Base-by-base conservation (phyloP, 2,113 vertebrate genomes). In the Calidris pygmaea region DNA sequence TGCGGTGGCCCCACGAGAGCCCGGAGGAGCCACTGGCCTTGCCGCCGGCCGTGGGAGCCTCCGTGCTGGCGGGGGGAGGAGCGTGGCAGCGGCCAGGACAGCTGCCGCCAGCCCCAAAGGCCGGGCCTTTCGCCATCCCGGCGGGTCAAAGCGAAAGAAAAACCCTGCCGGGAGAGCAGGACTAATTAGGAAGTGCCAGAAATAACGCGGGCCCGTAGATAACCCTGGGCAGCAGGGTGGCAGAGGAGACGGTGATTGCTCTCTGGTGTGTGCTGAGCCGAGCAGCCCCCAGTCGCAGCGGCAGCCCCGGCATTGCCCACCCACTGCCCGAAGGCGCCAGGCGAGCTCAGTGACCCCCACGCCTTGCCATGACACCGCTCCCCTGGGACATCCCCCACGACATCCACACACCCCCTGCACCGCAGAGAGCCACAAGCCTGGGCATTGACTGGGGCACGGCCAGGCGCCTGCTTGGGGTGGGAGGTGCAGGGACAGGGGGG, bases 331-430 rank as follows among this genome's bases (percentile, higher is more conserved):
- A 9, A 48, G 60, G 17, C 2, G 4, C 29, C 2, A 7, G n/a
- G 26, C 1, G 7, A 68, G 63, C 48, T 60, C 6, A 1, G 50
- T 22, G 59, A n/a, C 27, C 22, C 41, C 48, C 6, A 2, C 2
- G 0, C 30, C 23, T 32, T 0, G 1, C 29, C 59, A 55, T 14
- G 1, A 39, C 6, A 1, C 21, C 6, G 12, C 34, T 23, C 21
- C 19, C 7, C 45, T 16, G 2, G 37, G 67, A 37, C 15, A n/a
- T 45, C 52, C n/a, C 56, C 24, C 1, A 1, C 1, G 10, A 65
- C 41, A 32, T 17, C 20, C 78, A 52, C 62, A 29, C 27, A 29
- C 29, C 17, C 30, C 3, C 27, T 10, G 22, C 34, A 4, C 27
- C 1, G 2, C 82, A n/a, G 45, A 32, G 62, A 67, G 29, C n/a